Conservation (phyloP, 2,797 vertebrate genomes). For the Falco berigora region DNA sequence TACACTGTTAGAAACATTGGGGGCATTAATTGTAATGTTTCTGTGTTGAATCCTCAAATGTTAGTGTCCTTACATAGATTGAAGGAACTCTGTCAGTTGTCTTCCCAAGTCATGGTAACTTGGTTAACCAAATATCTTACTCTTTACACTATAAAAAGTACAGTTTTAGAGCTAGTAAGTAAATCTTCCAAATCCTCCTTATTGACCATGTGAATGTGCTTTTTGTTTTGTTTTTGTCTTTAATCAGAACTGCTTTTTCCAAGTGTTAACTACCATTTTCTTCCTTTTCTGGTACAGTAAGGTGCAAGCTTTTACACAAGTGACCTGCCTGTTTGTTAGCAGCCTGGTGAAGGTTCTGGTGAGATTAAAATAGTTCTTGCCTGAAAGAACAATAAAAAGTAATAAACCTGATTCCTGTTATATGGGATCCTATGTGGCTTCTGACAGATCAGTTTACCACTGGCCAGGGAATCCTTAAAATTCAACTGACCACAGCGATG, state of each 20-base stretch:
- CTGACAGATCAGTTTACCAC: neutral
- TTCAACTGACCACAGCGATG: neutral
- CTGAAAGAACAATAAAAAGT: neutral
- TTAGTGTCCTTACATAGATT: neutral
- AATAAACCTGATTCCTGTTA: slow-evolving; percentile 25
- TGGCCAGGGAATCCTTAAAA: neutral
- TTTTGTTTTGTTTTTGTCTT: neutral
- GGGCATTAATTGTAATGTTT: neutral
- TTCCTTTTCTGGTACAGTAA: neutral
- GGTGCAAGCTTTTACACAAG: neutral
- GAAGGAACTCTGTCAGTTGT: neutral
- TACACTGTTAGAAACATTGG: neutral
- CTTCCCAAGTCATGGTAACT: neutral
- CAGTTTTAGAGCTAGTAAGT: neutral
- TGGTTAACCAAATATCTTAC: neutral
- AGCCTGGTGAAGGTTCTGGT: neutral
- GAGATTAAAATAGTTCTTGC: neutral
- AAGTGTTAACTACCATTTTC: neutral
- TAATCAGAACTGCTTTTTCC: neutral
- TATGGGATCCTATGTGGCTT: neutral
- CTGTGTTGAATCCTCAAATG: neutral
- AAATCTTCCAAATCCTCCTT: neutral
- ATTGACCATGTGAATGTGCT: neutral
- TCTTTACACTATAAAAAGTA: neutral
- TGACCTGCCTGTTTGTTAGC: neutral